These are phyloP conservation scores for Mayetiola destructor DNA, from an alignment of 2,888 invertebrate species.

Conservation along the genomic window DNA sequence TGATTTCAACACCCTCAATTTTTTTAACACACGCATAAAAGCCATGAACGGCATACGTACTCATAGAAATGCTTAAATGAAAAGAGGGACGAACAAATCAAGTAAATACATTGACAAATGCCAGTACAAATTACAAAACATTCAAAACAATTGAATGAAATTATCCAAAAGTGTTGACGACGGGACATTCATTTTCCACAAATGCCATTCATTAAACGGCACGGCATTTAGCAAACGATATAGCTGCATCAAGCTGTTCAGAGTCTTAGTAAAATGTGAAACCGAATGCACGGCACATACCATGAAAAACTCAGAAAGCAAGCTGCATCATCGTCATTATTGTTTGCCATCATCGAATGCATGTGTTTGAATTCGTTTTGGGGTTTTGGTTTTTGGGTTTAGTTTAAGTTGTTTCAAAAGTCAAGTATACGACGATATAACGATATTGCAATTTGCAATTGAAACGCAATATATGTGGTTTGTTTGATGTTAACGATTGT, in stretches of 20 bases:
- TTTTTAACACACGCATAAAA: not conserved
- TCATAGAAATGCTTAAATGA: not conserved
- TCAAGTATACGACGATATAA: too few relatives aligned
- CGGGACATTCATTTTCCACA: slow-evolving; percentile 11
- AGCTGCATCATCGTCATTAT: not conserved
- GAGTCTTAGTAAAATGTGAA: too few relatives aligned
- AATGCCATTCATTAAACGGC: slow-evolving; percentile 8
- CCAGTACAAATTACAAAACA: not conserved
- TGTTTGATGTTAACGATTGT: not conserved
- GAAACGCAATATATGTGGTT: slow-evolving; percentile 11
- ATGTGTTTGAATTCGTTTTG: not conserved
- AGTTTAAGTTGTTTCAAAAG: too few relatives aligned
- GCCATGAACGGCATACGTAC: not conserved
- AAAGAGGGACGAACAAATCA: not conserved
- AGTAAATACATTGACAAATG: not conserved
- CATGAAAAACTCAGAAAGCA: slow-evolving; percentile 5
- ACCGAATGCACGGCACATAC: too few relatives aligned
- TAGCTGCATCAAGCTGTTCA: too few relatives aligned
- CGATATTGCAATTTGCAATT: not conserved
- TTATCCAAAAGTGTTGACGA: slow-evolving; percentile 12
- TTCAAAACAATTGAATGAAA: slow-evolving; percentile 6
- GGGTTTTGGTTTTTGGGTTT: not conserved
- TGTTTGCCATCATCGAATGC: not conserved
- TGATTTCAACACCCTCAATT: not conserved
- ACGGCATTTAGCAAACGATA: not conserved